Conservation (phyloP, 2,888 invertebrate genomes). For the Calephelis perditalis region DNA sequence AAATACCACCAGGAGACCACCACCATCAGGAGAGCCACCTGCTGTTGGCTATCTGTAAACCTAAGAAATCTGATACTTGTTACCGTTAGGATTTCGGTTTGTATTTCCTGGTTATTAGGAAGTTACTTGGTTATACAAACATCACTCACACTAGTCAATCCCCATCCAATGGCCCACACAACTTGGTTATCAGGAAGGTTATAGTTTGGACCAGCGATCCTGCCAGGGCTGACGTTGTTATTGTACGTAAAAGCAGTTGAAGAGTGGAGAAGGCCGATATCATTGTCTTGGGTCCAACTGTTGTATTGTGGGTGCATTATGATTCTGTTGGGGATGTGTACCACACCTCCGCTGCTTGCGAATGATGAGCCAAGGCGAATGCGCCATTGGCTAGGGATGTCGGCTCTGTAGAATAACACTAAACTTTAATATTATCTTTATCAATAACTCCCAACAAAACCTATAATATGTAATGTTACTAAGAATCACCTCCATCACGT, state of each 20-base stretch:
- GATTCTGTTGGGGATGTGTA: conserved; percentile 30
- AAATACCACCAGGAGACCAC: too few relatives aligned
- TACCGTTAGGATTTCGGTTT: too few relatives aligned
- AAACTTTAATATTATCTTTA: too few relatives aligned
- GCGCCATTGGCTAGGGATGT: conserved; percentile 32
- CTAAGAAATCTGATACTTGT: too few relatives aligned
- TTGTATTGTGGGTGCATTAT: conserved; percentile 47
- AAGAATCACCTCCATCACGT: too few relatives aligned
- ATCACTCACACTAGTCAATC: conserved; percentile 30
- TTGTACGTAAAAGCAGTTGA: conserved; percentile 33
- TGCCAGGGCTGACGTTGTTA: conserved; percentile 32
- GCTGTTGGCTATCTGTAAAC: too few relatives aligned
- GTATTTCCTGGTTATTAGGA: too few relatives aligned
- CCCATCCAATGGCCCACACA: conserved; percentile 62
- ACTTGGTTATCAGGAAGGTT: conserved; percentile 41
- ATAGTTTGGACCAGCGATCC: conserved; percentile 41
- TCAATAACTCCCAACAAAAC: too few relatives aligned
- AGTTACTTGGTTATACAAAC: too few relatives aligned
- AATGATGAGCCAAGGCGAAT: conserved; percentile 42
- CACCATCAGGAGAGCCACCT: too few relatives aligned
- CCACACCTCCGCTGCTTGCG: conserved; percentile 42
- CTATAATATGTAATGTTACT: too few relatives aligned
- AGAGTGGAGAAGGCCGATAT: conserved; percentile 47
- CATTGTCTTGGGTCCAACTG: conserved; percentile 34
- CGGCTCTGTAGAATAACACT: too few relatives aligned